A percentile compares a stretch with the other conserved stretches of the same genome.
phyloP scores from a whole-genome alignment of 2,888 invertebrate genomes.

The Pyralis farinalis region DNA sequence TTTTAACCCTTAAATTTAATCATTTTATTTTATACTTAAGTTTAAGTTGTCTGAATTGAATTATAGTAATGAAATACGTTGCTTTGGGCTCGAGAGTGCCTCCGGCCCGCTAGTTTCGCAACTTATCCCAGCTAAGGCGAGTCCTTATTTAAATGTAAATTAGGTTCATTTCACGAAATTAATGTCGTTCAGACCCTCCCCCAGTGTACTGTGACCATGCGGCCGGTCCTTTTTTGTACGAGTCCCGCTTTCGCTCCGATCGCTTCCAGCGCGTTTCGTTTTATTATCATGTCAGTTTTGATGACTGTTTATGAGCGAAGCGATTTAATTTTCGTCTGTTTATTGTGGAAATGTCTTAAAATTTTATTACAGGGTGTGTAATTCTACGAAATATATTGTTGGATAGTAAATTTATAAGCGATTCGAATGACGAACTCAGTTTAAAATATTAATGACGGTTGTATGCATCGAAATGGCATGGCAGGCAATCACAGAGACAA shows the following conservation, averaged over 20 bases:
- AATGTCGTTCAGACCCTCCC: slow-evolving; percentile 86
- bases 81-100: slow-evolving; percentile 72
- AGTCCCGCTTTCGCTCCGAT: slow-evolving; percentile 20
- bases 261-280: slow-evolving; percentile 30
- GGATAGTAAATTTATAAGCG: too few relatives aligned
- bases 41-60: slow-evolving; percentile 58
- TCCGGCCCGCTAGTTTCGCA: slow-evolving; percentile 78
- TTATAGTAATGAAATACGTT: slow-evolving; percentile 77
- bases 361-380: slow-evolving; percentile 13
- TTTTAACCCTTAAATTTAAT: not conserved
- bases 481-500: too few relatives aligned
- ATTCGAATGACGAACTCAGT: too few relatives aligned
- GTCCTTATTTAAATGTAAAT: slow-evolving; percentile 94
- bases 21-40: slow-evolving; percentile 3
- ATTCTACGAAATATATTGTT: slow-evolving; percentile 9
- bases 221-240: slow-evolving; percentile 28
- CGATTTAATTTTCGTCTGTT: slow-evolving; percentile 24
- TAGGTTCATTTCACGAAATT: slow-evolving; percentile 94
- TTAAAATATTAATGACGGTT: too few relatives aligned
- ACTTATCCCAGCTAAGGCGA: slow-evolving; percentile 80
- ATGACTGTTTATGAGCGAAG: slow-evolving; percentile 37
- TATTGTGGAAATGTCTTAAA: slow-evolving; percentile 19
- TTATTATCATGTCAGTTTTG: slow-evolving; percentile 46
- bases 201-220: slow-evolving; percentile 57
- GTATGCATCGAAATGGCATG: too few relatives aligned